These are phyloP conservation scores for Hyppa rectilinea DNA, from an alignment of 2,888 invertebrate genomes.

Conservation along the genomic window DNA sequence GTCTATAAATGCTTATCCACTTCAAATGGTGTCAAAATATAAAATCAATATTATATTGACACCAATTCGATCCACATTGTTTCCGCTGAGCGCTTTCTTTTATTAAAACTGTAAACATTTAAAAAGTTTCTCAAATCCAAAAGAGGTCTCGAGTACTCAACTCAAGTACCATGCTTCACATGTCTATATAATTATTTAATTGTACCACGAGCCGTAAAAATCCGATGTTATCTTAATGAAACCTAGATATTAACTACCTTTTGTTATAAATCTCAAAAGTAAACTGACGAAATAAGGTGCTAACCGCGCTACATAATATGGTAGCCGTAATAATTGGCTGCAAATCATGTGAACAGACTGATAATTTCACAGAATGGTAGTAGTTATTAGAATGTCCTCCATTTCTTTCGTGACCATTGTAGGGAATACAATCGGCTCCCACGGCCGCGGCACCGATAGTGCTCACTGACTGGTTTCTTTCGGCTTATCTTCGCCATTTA, in stretches of 20 bases:
- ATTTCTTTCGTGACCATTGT: conserved; percentile 72
- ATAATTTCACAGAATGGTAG: conserved; percentile 28
- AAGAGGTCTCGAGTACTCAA: conserved; percentile 11
- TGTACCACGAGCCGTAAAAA: conserved; percentile 6
- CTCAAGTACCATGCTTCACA: conserved; percentile 20
- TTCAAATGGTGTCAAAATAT: conserved; percentile 18
- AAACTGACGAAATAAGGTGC: conserved; percentile 8
- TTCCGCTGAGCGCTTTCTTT: conserved; percentile 48
- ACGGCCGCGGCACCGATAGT: conserved; percentile 77
- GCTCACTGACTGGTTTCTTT: conserved; percentile 61
- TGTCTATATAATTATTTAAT: conserved; percentile 43
- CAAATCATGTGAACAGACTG: conserved; percentile 41
- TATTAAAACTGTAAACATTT: conserved; percentile 22
- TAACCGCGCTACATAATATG: conserved; percentile 21
- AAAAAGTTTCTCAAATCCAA: conserved; percentile 15
- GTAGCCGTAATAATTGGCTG: conserved; percentile 14
- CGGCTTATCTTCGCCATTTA: conserved; percentile 39
- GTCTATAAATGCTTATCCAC: not conserved
- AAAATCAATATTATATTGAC: conserved; percentile 29
- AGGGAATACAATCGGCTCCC: conserved; percentile 72
- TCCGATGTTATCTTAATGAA: conserved; percentile 37
- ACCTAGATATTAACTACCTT: conserved; percentile 20
- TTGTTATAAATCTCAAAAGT: conserved; percentile 7
- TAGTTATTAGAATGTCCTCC: conserved; percentile 63
- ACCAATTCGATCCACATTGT: conserved; percentile 26